Conservation (phyloP, 2,797 vertebrate genomes). For the Perodicticus potto region DNA sequence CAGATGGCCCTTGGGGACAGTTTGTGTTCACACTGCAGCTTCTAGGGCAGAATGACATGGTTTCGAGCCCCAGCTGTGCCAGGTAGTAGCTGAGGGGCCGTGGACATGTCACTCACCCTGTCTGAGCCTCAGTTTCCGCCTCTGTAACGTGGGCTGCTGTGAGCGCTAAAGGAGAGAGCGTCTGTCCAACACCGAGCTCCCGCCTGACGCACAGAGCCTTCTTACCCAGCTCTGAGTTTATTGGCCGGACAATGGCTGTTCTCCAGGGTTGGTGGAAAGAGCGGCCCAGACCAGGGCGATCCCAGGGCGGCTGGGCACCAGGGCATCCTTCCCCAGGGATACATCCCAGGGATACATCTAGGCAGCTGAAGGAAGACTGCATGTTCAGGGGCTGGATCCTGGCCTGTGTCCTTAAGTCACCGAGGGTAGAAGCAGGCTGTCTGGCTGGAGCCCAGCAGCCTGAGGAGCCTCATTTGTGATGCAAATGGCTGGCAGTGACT, state of each 20-base stretch:
- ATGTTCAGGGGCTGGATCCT: background rate
- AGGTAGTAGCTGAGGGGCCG: background rate
- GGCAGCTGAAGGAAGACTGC: background rate
- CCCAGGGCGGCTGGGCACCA: background rate
- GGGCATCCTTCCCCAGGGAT: background rate
- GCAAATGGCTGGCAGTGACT: constrained; percentile 76
- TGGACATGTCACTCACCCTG: background rate
- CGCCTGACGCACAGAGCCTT: background rate
- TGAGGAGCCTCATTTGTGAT: constrained; percentile 79
- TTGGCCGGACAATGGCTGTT: accelerated
- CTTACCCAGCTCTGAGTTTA: background rate
- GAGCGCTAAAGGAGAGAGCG: accelerated
- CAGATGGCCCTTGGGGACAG: background rate
- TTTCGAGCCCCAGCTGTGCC: background rate
- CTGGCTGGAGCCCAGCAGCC: constrained; percentile 17
- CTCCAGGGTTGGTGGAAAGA: background rate
- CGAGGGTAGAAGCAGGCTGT: background rate
- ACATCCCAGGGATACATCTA: accelerated
- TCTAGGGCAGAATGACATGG: background rate
- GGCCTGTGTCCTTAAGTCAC: constrained; percentile 46
- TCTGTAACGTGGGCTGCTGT: background rate
- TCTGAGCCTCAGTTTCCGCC: background rate
- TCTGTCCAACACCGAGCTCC: background rate
- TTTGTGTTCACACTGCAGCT: background rate
- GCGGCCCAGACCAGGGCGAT: background rate